A percentile compares a stretch with the other conserved stretches of the same genome.
Evolutionary conservation across 2,888 invertebrate genomes (phyloP).

Genomic region (Eupeodes latifasciatus): DNA sequence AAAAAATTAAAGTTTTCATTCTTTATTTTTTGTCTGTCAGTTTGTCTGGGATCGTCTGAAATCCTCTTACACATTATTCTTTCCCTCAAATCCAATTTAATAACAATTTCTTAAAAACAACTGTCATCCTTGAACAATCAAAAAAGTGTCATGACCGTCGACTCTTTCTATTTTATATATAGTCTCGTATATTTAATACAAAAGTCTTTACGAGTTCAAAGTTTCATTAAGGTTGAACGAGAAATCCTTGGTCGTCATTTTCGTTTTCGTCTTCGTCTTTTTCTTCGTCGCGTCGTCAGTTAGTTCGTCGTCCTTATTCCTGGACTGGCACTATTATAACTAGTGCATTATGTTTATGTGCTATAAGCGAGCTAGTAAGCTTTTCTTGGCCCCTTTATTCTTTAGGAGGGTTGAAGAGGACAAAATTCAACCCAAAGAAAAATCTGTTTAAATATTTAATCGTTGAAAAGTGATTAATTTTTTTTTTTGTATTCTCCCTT

Average conservation of each 20-base stretch:
- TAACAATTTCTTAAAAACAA: constrained; percentile 54
- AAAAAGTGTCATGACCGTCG: constrained; percentile 67
- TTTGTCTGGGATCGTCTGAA: constrained; percentile 12
- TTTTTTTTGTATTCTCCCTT: constrained; percentile 33
- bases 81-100: constrained; percentile 41
- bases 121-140: constrained; percentile 59
- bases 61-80: constrained; percentile 9
- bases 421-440: not conserved
- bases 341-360: constrained; percentile 5
- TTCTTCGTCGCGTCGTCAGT: too few species aligned
- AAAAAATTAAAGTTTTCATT: not conserved
- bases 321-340: too few species aligned
- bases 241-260: constrained; percentile 4
- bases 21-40: constrained; percentile 7
- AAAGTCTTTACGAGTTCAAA: constrained; percentile 18
- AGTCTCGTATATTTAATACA: not conserved
- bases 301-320: too few species aligned
- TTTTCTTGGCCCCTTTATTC: constrained; percentile 31
- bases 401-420: not conserved
- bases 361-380: not conserved
- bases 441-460: constrained; percentile 73
- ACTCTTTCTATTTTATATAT: constrained; percentile 13
- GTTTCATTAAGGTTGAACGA: constrained; percentile 18
- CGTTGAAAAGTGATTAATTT: constrained; percentile 74
- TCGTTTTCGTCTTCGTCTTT: not conserved